Evolutionary conservation across 2,888 invertebrate genomes (phyloP), one percentile per base, ranked within the genome.

Genomic region (Tyria jacobaeae): DNA sequence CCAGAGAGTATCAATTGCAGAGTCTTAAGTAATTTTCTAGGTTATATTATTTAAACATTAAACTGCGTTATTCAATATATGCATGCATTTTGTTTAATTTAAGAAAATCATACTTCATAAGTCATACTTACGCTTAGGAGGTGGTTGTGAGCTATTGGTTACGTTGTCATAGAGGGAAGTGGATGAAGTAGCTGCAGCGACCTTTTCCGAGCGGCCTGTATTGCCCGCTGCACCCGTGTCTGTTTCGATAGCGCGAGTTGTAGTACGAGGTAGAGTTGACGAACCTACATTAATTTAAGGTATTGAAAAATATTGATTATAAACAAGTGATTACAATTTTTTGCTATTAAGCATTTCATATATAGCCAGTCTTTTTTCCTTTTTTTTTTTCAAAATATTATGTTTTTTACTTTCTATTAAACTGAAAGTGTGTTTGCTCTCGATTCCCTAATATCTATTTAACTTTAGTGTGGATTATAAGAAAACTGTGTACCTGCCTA

Each of bases 131-230:
- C 94, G 91, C 84, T 94, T 94, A n/a, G 94, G 90, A 74, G 95
- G 86, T 12, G 92, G 91, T 71, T 92, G 93, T 4, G 94, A 81
- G 72, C n/a, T n/a, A n/a, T 92, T 94, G 83, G 95, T 89, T 57
- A 98, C 97, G 86, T 98, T 97, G 91, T 98, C 98, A 84, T 98
- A 97, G 53, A 98, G 95, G 58, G 97, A 97, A 44, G 97, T 97
- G 77, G 97, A 97, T 70, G 97, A 97, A n/a, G 97, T 97, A 57
- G 97, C 97, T 34, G 97, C 96, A 54, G 97, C 96, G 63, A 97
- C 97, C 87, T 97, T 97, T 71, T 96, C 96, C 58, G 95, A 75
- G 91, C 95, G 78, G 70, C 96, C 95, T 3, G 95, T 94, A 66
- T 95, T 94, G 44, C 83, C 66, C 15, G 92, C 85, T 50, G 95